Conservation (phyloP, 2,797 vertebrate genomes). For the Gephyroberyx darwinii region DNA sequence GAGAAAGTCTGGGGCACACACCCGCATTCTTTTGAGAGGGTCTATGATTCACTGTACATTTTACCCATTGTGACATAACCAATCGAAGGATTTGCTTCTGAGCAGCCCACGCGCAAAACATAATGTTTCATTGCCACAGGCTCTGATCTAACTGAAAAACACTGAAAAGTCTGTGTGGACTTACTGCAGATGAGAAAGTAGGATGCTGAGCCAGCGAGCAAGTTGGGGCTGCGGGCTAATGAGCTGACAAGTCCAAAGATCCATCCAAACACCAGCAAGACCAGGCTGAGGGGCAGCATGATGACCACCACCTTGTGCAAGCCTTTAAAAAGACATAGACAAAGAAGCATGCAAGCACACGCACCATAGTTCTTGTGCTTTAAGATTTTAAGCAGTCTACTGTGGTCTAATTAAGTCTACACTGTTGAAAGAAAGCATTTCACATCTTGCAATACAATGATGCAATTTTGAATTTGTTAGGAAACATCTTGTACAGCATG, state of each 20-base stretch:
- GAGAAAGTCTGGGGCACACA: too few species aligned
- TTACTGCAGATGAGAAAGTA: slow-evolving; percentile 86
- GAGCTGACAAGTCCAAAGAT: slow-evolving; percentile 83
- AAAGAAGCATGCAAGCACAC: slow-evolving; percentile 2
- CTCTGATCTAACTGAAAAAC: background rate
- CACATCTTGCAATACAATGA: too few species aligned
- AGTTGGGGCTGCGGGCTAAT: slow-evolving; percentile 73
- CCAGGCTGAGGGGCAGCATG: slow-evolving; percentile 82
- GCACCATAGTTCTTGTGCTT: background rate
- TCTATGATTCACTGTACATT: background rate
- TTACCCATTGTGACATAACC: background rate
- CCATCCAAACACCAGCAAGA: slow-evolving; percentile 82
- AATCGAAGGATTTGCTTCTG: background rate
- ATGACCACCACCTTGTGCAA: slow-evolving; percentile 83
- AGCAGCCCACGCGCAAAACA: background rate
- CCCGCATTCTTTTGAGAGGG: background rate
- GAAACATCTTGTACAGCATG: background rate
- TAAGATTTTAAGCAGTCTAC: background rate
- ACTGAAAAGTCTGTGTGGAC: slow-evolving; percentile 43
- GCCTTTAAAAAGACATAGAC: slow-evolving; percentile 64
- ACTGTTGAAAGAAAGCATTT: background rate
- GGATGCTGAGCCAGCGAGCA: slow-evolving; percentile 76
- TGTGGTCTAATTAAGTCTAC: background rate
- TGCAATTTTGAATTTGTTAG: background rate
- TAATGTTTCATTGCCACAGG: background rate